A percentile compares a stretch with the other conserved stretches of the same genome.
phyloP scores from a whole-genome alignment of 2,888 invertebrate genomes.

The Temnothorax unifasciatus region DNA sequence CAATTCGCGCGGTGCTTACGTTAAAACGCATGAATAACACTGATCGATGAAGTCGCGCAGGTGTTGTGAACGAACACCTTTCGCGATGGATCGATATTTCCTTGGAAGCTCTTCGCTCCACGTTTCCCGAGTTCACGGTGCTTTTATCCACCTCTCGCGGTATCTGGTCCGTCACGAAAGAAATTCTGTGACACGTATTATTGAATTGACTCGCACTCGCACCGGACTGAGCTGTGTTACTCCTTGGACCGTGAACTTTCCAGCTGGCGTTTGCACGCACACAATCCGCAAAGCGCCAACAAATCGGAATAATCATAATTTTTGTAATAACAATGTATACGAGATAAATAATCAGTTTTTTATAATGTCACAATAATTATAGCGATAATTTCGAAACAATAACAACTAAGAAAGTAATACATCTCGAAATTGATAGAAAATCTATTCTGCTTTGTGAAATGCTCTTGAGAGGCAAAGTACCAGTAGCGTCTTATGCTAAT shows the following conservation, averaged over 20 bases:
- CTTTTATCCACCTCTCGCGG: neutral
- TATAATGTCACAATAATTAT: neutral
- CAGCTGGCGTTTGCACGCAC: neutral
- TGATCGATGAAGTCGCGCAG: slow-evolving; percentile 65
- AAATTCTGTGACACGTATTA: slow-evolving; percentile 20
- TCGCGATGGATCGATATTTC: slow-evolving; percentile 59
- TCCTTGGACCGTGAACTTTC: slow-evolving; percentile 16
- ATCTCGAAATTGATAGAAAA: neutral
- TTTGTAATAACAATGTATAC: neutral
- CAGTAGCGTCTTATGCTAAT: neutral
- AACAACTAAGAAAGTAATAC: neutral
- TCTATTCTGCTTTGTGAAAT: neutral
- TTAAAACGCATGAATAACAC: slow-evolving; percentile 19
- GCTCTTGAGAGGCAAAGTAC: neutral
- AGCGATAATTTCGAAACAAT: neutral
- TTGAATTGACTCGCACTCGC: neutral
- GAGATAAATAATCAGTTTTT: neutral
- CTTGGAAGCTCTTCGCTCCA: slow-evolving; percentile 20
- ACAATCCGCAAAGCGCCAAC: neutral
- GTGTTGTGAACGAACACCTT: slow-evolving; percentile 57
- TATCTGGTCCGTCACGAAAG: slow-evolving; percentile 17
- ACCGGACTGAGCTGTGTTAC: neutral
- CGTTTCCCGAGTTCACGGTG: slow-evolving; percentile 8
- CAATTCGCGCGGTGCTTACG: slow-evolving; percentile 44
- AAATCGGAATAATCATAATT: slow-evolving; percentile 1